phyloP scores from a whole-genome alignment of 2,113 vertebrate species.

The Rhynchopsitta pachyrhyncha region DNA sequence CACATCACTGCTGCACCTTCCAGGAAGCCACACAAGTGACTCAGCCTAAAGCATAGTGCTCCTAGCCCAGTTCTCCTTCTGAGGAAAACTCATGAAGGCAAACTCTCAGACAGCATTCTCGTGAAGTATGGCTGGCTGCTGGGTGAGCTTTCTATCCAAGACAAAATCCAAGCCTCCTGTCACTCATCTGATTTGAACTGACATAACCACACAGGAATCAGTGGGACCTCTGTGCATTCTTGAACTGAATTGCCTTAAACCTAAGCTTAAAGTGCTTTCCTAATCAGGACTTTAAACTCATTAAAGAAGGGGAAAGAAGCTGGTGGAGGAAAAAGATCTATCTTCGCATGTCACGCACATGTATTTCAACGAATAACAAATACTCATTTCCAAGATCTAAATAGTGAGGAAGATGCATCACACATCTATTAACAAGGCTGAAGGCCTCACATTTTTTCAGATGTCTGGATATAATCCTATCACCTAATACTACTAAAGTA shows the following conservation, averaged over 20 bases:
- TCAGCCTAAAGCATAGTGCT: not conserved
- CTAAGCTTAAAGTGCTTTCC: not conserved
- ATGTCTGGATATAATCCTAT: slow-evolving; percentile 56
- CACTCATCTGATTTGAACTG: not conserved
- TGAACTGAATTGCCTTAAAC: not conserved
- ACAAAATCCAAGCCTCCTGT: not conserved
- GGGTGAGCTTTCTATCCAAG: not conserved
- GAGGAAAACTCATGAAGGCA: not conserved
- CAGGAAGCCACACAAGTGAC: not conserved
- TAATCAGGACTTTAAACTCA: slow-evolving; percentile 15
- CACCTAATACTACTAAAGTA: slow-evolving; percentile 24
- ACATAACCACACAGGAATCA: not conserved
- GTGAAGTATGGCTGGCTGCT: not conserved
- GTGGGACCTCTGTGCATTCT: not conserved
- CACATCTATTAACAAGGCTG: not conserved
- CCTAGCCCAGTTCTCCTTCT: not conserved
- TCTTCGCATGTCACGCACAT: not conserved
- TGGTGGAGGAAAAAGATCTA: not conserved
- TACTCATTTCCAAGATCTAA: not conserved
- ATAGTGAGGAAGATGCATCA: slow-evolving; percentile 15
- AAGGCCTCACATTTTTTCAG: slow-evolving; percentile 38
- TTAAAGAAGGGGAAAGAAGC: not conserved
- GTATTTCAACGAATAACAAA: not conserved
- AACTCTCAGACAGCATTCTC: not conserved
- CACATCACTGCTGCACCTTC: rapidly evolving